Percentiles rank a stretch among this genome's conserved stretches.
phyloP scores from a whole-genome alignment of 2,888 invertebrate genomes.

The Plagodis pulveraria region DNA sequence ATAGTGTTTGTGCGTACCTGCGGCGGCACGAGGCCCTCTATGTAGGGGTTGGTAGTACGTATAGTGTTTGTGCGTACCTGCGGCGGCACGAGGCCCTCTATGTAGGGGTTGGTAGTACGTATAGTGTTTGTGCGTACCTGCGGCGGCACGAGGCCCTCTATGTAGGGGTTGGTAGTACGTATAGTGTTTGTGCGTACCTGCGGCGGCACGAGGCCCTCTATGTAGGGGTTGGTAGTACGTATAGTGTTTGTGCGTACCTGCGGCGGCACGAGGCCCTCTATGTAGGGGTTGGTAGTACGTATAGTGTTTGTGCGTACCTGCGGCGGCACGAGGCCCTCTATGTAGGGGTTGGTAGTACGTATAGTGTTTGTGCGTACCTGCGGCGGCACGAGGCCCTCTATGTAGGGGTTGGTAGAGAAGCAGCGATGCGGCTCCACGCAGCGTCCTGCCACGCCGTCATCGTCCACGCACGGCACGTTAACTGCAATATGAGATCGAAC shows the following conservation, averaged over 20 bases:
- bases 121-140: conserved; percentile 2
- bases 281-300: background rate
- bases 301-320: conserved; percentile 2
- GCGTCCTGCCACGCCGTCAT: conserved; percentile 18
- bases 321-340: conserved; percentile 26
- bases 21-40: conserved; percentile 26
- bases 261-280: conserved; percentile 26
- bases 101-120: background rate
- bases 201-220: conserved; percentile 26
- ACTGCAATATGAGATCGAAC: too few relatives aligned
- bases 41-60: background rate
- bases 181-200: conserved; percentile 2
- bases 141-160: conserved; percentile 26
- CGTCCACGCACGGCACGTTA: background rate
- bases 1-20: conserved; percentile 2
- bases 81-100: conserved; percentile 26
- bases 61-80: conserved; percentile 2
- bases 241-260: conserved; percentile 2
- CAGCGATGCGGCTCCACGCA: conserved; percentile 23
- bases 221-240: background rate
- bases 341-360: background rate
- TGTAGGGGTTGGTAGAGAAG: conserved; percentile 2
- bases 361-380: conserved; percentile 2
- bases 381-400: conserved; percentile 26
- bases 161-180: background rate